Evolutionary conservation across 2,797 vertebrate species (phyloP).

Genomic region (Eremophila alpestris): DNA sequence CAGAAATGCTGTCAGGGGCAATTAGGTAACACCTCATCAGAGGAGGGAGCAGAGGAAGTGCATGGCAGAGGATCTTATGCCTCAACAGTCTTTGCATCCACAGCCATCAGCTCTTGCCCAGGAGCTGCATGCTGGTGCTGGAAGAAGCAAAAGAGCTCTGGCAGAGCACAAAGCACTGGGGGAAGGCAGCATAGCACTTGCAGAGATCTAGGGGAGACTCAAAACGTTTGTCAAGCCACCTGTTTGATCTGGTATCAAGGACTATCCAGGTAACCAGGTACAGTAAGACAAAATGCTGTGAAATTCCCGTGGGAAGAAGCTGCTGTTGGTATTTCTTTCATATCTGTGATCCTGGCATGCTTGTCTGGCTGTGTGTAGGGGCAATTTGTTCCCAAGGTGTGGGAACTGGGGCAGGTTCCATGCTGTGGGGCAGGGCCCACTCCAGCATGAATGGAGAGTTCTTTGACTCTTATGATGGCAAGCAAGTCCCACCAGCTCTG

Average conservation of each 20-base stretch:
- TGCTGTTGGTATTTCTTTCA: neutral
- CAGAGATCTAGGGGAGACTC: neutral
- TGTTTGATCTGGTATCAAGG: neutral
- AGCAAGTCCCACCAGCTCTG: rapidly evolving
- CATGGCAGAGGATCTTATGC: neutral
- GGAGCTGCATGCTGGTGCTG: neutral
- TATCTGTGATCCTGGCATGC: neutral
- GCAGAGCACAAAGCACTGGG: neutral
- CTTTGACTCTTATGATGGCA: neutral
- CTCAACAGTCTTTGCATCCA: neutral
- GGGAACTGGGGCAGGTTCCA: neutral
- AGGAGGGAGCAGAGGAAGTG: neutral
- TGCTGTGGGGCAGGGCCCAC: neutral
- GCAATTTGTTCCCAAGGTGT: neutral
- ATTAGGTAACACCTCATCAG: constrained; percentile 47
- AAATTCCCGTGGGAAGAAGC: neutral
- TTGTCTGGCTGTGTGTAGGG: neutral
- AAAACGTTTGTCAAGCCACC: neutral
- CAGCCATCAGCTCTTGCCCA: neutral
- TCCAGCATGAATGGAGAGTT: neutral
- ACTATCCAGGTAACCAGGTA: neutral
- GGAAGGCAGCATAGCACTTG: neutral
- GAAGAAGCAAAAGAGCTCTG: neutral
- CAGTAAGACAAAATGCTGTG: neutral
- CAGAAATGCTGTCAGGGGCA: constrained; percentile 26